These are phyloP conservation scores for Leptogaster cylindrica DNA, from an alignment of 2,888 invertebrate genomes.

Conservation along the genomic window DNA sequence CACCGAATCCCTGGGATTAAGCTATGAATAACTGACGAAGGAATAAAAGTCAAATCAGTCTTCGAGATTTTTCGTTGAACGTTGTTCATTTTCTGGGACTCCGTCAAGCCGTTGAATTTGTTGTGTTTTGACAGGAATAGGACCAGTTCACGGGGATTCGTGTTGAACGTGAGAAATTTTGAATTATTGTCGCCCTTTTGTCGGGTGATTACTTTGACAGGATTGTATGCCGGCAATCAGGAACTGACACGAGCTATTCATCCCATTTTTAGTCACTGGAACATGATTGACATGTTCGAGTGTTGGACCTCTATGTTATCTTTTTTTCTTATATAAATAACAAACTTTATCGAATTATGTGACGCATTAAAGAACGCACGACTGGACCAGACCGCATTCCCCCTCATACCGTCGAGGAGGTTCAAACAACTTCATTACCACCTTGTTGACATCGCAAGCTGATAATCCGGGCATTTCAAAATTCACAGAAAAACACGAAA, in stretches of 20 bases:
- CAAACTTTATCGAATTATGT: neutral
- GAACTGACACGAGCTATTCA: conserved; percentile 21
- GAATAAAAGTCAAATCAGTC: too few relatives aligned
- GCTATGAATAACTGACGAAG: too few relatives aligned
- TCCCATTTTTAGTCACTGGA: conserved; percentile 26
- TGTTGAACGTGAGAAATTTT: conserved; percentile 42
- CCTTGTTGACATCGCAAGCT: conserved; percentile 8
- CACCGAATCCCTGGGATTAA: too few relatives aligned
- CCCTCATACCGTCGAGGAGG: neutral
- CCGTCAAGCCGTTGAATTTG: too few relatives aligned
- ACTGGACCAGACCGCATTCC: neutral
- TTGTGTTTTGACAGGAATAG: conserved; percentile 37
- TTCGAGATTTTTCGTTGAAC: too few relatives aligned
- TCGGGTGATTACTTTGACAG: conserved; percentile 38
- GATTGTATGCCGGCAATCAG: conserved; percentile 16
- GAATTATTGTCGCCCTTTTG: conserved; percentile 41
- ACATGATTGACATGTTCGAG: conserved; percentile 34
- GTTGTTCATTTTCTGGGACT: too few relatives aligned
- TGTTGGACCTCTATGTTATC: neutral
- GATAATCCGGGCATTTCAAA: conserved; percentile 29
- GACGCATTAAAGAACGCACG: neutral
- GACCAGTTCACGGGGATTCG: conserved; percentile 15
- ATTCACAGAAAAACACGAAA: conserved; percentile 21
- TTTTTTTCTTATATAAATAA: conserved; percentile 16
- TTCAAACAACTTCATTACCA: neutral